phyloP scores from a whole-genome alignment of 2,888 invertebrate species.

The Dasysyrphus albostriatus region DNA sequence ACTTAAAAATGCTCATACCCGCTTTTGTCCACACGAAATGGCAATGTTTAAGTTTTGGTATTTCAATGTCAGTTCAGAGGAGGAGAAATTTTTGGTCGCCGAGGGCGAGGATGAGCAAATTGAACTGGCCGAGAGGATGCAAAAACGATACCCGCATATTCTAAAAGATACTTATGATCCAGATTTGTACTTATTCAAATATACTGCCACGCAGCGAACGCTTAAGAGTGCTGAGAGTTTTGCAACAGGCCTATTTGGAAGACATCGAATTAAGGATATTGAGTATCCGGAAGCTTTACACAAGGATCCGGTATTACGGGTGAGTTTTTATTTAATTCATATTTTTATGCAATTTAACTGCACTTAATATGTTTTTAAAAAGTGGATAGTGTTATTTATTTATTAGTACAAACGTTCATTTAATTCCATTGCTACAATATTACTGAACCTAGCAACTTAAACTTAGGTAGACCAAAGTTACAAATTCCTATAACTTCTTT shows the following conservation, averaged over 20 bases:
- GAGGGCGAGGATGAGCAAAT: slow-evolving; percentile 92
- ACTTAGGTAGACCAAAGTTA: no score
- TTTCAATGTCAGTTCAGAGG: slow-evolving; percentile 84
- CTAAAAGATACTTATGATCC: slow-evolving; percentile 86
- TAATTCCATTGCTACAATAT: no score
- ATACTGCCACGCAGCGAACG: slow-evolving; percentile 91
- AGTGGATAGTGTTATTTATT: no score
- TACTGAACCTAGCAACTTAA: no score
- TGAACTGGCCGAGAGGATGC: slow-evolving; percentile 89
- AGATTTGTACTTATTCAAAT: slow-evolving; percentile 87
- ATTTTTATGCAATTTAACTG: no score
- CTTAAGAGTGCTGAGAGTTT: slow-evolving; percentile 90
- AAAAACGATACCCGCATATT: slow-evolving; percentile 88
- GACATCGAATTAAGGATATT: slow-evolving; percentile 86
- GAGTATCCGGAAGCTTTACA: slow-evolving; percentile 87
- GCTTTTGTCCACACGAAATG: slow-evolving; percentile 84
- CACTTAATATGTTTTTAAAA: no score
- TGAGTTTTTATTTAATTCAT: slow-evolving; percentile 81
- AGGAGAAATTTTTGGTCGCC: slow-evolving; percentile 87
- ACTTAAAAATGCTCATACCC: slow-evolving; percentile 83
- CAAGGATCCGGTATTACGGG: slow-evolving; percentile 88
- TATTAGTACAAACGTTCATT: no score
- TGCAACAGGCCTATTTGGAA: slow-evolving; percentile 90
- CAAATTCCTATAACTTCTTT: no score
- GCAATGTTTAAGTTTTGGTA: slow-evolving; percentile 86